A percentile compares a stretch with the other conserved stretches of the same genome.
phyloP scores from a whole-genome alignment of 2,888 invertebrate genomes.

The Oscheius sp. region DNA sequence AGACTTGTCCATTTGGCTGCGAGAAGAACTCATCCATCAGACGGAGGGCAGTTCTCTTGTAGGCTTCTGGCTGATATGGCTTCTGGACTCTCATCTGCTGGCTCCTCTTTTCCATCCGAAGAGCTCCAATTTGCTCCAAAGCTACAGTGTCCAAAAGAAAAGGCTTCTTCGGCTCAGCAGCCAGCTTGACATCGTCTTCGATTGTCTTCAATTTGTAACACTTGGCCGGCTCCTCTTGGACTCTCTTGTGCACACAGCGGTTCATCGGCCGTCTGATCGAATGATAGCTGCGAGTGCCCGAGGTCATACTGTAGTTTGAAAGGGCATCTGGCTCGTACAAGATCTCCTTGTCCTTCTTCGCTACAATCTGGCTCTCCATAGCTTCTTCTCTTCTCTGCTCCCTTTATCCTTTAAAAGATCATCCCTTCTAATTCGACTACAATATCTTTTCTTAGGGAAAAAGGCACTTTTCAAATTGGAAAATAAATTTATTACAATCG shows the following conservation, averaged over 20 bases:
- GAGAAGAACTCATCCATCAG: slow-evolving; percentile 9
- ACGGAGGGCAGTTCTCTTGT: slow-evolving; percentile 3
- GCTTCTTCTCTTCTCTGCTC: too few species aligned
- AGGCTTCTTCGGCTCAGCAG: not conserved
- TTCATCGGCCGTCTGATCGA: not conserved
- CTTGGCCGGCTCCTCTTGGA: not conserved
- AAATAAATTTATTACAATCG: not conserved
- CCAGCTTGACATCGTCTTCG: not conserved
- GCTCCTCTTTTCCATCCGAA: not conserved
- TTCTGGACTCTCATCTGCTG: not conserved
- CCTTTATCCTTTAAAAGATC: too few species aligned
- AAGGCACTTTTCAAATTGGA: not conserved
- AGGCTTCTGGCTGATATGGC: not conserved
- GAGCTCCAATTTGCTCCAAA: not conserved
- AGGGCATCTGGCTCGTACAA: not conserved
- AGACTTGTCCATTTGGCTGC: not conserved
- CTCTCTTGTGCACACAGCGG: too few species aligned
- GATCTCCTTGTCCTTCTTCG: not conserved
- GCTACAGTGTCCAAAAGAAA: not conserved
- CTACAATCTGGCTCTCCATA: not conserved
- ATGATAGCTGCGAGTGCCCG: not conserved
- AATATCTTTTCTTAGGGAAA: not conserved
- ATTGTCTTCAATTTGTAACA: not conserved
- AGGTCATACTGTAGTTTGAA: not conserved
- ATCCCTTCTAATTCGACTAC: too few species aligned